Evolutionary conservation across 1,140 invertebrate species (phyloP).

Genomic region (Atta colombica): DNA sequence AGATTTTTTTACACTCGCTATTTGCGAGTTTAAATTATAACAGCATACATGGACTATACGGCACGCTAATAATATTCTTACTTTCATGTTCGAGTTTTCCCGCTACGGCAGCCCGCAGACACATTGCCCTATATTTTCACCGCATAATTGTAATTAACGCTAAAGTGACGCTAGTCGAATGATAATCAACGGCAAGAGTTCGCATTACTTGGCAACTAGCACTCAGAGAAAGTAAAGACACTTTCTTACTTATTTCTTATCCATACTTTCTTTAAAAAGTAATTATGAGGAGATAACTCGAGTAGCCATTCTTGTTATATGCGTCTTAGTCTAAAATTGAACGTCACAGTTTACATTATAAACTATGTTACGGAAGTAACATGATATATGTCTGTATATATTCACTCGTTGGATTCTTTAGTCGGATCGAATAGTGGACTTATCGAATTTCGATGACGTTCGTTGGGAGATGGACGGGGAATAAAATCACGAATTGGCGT

Average conservation of each 20-base stretch:
- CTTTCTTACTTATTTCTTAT: slow-evolving; percentile 31
- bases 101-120: background rate
- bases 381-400: background rate
- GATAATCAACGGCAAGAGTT: slow-evolving; percentile 5
- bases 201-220: slow-evolving; percentile 22
- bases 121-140: slow-evolving; percentile 41
- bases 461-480: background rate
- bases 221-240: slow-evolving; percentile 30
- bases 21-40: slow-evolving; percentile 10
- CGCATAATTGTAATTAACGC: background rate
- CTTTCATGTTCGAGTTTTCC: slow-evolving; percentile 27
- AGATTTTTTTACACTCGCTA: slow-evolving; percentile 26
- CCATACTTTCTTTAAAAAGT: background rate
- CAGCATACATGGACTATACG: background rate
- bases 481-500: slow-evolving; percentile 49
- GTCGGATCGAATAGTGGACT: background rate
- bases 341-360: background rate
- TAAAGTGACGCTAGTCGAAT: background rate
- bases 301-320: background rate
- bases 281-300: background rate
- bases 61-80: slow-evolving; percentile 24
- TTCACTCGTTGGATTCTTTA: background rate
- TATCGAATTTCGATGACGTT: slow-evolving; percentile 67
- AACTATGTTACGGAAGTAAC: background rate
- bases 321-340: background rate